Conservation (phyloP, 1,140 invertebrate genomes). For the Cepaea nemoralis region DNA sequence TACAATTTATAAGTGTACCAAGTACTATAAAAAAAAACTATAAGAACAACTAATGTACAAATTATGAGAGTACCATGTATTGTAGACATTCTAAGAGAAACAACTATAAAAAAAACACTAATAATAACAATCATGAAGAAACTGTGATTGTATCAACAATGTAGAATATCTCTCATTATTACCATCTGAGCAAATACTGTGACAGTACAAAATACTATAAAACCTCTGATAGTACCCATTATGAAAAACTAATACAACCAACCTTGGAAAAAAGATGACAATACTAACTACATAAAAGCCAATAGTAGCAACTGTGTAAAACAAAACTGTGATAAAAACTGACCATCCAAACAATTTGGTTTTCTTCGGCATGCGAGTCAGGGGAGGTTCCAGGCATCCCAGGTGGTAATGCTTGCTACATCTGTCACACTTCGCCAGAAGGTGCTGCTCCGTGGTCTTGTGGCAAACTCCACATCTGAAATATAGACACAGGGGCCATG, state of each 20-base stretch:
- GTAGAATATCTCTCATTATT: too few relatives aligned
- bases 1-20: too few relatives aligned
- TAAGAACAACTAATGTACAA: too few relatives aligned
- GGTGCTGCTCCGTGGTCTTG: conserved; percentile 70
- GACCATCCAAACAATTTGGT: conserved; percentile 93
- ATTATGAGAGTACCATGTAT: too few relatives aligned
- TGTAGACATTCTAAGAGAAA: too few relatives aligned
- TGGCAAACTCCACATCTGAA: conserved; percentile 87
- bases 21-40: too few relatives aligned
- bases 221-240: neutral
- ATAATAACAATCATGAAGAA: too few relatives aligned
- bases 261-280: neutral
- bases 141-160: too few relatives aligned
- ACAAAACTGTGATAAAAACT: conserved; percentile 39
- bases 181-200: neutral
- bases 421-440: conserved; percentile 91
- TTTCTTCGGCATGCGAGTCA: conserved; percentile 94
- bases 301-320: neutral
- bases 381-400: conserved; percentile 91
- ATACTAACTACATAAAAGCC: neutral
- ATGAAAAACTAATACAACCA: neutral
- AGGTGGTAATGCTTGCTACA: conserved; percentile 93
- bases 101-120: too few relatives aligned
- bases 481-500: neutral
- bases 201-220: neutral